Conservation (phyloP, 2,113 vertebrate species). For the Trogon melanurus region DNA sequence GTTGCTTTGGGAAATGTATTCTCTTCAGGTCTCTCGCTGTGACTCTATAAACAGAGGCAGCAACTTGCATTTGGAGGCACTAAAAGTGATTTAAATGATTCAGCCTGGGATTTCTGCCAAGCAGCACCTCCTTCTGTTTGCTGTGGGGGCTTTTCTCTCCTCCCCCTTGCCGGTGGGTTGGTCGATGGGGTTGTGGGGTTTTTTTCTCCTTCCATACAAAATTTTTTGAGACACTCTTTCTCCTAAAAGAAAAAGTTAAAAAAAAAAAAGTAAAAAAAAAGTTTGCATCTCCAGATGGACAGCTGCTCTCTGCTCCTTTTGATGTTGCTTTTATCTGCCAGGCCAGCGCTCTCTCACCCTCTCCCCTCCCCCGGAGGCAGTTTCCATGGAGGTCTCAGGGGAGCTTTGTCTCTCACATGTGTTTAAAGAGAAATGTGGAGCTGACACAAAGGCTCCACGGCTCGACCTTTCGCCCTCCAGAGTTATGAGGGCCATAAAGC, state of each 20-base stretch:
- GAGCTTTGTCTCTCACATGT: conserved; percentile 72
- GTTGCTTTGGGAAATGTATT: conserved; percentile 70
- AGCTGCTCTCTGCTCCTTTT: conserved; percentile 69
- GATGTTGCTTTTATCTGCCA: conserved; percentile 70
- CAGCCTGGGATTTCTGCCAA: conserved; percentile 67
- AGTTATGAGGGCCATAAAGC: conserved; percentile 75
- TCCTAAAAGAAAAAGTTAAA: conserved; percentile 17
- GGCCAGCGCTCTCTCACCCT: conserved; percentile 62
- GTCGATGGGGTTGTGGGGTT: background rate
- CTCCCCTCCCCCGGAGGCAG: conserved; percentile 64
- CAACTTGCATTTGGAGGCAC: conserved; percentile 64
- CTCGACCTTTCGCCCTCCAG: conserved; percentile 65
- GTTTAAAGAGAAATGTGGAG: conserved; percentile 72
- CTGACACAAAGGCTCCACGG: conserved; percentile 72
- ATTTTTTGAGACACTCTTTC: conserved; percentile 52
- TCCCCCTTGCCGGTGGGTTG: background rate
- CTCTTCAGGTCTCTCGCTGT: conserved; percentile 62
- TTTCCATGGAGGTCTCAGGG: conserved; percentile 70
- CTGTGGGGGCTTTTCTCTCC: conserved; percentile 28
- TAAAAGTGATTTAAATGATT: conserved; percentile 75
- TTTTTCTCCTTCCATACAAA: conserved; percentile 15
- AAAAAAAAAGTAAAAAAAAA: background rate
- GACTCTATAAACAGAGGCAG: conserved; percentile 71
- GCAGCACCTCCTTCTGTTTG: conserved; percentile 74
- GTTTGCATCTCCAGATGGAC: conserved; percentile 64